Conservation (phyloP, 2,113 vertebrate species). For the Dissostichus mawsoni region DNA sequence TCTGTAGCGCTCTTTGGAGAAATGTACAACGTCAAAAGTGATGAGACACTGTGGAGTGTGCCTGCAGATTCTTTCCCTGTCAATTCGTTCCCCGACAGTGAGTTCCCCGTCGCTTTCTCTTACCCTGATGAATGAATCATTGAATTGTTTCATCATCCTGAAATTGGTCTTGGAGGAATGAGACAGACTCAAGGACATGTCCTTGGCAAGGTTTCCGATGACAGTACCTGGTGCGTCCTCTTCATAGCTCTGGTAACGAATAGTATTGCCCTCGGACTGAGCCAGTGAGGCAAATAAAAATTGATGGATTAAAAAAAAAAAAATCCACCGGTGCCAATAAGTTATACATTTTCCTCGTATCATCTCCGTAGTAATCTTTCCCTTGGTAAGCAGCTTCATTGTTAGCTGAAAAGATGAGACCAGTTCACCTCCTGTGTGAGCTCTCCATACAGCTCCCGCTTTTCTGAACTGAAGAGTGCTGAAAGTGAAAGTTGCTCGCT, state of each 20-base stretch:
- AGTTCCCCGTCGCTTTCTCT: constrained; percentile 94
- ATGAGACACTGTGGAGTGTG: constrained; percentile 89
- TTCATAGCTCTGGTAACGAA: constrained; percentile 92
- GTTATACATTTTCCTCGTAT: constrained; percentile 56
- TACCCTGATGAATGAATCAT: constrained; percentile 91
- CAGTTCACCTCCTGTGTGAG: constrained; percentile 63
- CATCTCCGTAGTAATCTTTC: constrained; percentile 62
- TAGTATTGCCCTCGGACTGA: constrained; percentile 87
- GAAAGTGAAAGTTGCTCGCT: constrained; percentile 80
- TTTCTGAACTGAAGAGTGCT: constrained; percentile 69
- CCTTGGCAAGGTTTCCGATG: constrained; percentile 94
- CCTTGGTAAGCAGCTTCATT: constrained; percentile 57
- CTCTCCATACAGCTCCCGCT: constrained; percentile 68
- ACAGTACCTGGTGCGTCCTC: constrained; percentile 92
- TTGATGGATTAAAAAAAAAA: constrained; percentile 66
- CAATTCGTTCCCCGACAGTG: constrained; percentile 90
- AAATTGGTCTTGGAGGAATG: constrained; percentile 89
- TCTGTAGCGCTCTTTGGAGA: constrained; percentile 92
- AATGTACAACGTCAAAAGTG: constrained; percentile 95
- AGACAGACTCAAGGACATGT: constrained; percentile 89
- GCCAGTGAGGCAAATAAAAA: constrained; percentile 68
- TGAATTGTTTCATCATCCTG: constrained; percentile 95
- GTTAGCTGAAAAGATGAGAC: constrained; percentile 45
- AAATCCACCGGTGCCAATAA: constrained; percentile 81
- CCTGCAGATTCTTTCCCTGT: constrained; percentile 92